Conservation (phyloP, 2,113 vertebrate genomes). For the Manacus vitellinus region DNA sequence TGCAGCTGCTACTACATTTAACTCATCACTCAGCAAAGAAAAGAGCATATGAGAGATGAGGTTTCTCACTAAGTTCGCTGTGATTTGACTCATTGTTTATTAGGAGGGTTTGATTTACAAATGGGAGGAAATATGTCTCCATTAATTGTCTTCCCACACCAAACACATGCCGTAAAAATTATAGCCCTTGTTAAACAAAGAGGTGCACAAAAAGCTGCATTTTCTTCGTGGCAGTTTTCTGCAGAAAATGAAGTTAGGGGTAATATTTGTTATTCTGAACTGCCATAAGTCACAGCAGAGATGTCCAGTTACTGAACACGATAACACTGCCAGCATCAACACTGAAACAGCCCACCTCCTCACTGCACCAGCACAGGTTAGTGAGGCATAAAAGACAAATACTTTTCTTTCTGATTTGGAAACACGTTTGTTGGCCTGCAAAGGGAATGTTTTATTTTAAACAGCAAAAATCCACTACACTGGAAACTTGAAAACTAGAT, state of each 20-base stretch:
- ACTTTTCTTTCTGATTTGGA: not conserved
- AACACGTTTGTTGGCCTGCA: not conserved
- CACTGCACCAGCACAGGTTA: not conserved
- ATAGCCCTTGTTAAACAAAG: not conserved
- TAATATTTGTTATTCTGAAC: not conserved
- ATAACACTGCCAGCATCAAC: not conserved
- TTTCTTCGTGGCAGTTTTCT: accelerated
- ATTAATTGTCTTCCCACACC: not conserved
- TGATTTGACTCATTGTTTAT: not conserved
- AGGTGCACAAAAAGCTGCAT: not conserved
- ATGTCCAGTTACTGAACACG: not conserved
- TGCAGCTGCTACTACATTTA: not conserved
- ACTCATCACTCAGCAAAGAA: not conserved
- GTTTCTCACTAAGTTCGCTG: not conserved
- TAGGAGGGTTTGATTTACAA: not conserved
- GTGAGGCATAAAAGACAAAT: not conserved
- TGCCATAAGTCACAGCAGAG: not conserved
- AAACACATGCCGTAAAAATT: not conserved
- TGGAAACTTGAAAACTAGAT: not conserved
- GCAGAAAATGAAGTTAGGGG: not conserved
- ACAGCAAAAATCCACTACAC: not conserved
- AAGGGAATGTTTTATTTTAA: not conserved
- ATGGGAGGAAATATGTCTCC: not conserved
- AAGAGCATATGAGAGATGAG: not conserved
- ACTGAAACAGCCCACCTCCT: not conserved